Conservation (phyloP, 2,797 vertebrate genomes). For the Tapirus indicus region DNA sequence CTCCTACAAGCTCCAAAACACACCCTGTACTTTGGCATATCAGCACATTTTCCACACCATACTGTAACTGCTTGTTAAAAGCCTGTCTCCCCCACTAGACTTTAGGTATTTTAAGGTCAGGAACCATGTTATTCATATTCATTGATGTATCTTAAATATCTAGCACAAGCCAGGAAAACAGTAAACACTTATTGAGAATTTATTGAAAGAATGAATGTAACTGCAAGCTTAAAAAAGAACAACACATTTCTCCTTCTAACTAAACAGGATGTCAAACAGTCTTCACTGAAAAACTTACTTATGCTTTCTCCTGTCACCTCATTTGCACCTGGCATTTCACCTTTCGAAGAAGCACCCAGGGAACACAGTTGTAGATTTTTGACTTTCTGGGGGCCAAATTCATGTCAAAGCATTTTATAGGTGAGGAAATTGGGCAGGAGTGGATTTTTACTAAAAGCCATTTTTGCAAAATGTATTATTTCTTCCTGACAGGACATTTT, state of each 20-base stretch:
- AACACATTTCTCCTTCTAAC: neutral
- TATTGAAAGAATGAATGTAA: neutral
- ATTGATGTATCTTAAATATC: neutral
- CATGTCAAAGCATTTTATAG: conserved; percentile 67
- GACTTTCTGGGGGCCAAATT: conserved; percentile 8
- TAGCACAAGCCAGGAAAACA: neutral
- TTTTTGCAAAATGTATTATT: conserved; percentile 79
- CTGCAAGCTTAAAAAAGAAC: neutral
- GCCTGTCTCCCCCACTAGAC: neutral
- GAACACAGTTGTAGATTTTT: conserved; percentile 38
- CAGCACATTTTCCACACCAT: neutral
- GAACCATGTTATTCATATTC: neutral
- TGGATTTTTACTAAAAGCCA: conserved; percentile 70
- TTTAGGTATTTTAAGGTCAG: neutral
- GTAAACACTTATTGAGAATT: neutral
- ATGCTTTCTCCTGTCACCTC: conserved; percentile 22
- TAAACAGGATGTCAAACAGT: neutral
- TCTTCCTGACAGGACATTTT: conserved; percentile 45
- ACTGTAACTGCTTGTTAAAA: neutral
- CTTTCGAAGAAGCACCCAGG: conserved; percentile 45
- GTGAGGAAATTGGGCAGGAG: conserved; percentile 73
- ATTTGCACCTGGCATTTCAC: conserved; percentile 37
- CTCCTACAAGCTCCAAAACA: neutral
- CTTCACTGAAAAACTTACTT: conserved; percentile 18
- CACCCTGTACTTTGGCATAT: neutral